Conservation (phyloP, 2,113 vertebrate genomes). For the Delphinapterus leucas region DNA sequence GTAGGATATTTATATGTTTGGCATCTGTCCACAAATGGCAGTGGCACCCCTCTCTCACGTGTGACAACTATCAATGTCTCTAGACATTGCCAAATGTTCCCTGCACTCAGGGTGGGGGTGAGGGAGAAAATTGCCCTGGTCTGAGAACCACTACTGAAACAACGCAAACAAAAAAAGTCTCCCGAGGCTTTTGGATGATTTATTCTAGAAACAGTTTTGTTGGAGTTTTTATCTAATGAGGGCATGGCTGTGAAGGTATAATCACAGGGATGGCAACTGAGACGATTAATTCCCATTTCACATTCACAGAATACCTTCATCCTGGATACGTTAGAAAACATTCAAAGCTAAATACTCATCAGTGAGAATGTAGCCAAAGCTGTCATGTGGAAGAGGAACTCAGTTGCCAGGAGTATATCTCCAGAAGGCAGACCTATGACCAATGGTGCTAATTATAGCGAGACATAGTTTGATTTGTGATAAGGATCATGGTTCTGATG, state of each 20-base stretch:
- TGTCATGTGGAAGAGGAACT: background rate
- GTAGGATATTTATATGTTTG: background rate
- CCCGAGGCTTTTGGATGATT: background rate
- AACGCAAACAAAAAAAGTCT: background rate
- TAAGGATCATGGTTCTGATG: background rate
- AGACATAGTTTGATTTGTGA: background rate
- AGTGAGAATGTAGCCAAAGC: background rate
- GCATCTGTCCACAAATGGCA: background rate
- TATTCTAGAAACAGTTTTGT: background rate
- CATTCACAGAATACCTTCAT: background rate
- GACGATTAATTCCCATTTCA: background rate
- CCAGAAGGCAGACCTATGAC: background rate
- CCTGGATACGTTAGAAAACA: background rate
- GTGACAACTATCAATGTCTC: background rate
- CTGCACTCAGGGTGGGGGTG: background rate
- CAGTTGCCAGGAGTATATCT: background rate
- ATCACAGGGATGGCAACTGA: background rate
- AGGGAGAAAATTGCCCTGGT: background rate
- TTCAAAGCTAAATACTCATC: background rate
- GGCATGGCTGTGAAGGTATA: background rate
- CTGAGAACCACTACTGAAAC: background rate
- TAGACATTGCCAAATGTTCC: background rate
- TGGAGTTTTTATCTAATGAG: background rate
- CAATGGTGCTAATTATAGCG: background rate
- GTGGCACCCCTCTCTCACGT: background rate